Percentiles rank a stretch among this genome's conserved stretches.
Conservation (phyloP, 2,113 vertebrate genomes). For the Campylorhamphus procurvoides region DNA sequence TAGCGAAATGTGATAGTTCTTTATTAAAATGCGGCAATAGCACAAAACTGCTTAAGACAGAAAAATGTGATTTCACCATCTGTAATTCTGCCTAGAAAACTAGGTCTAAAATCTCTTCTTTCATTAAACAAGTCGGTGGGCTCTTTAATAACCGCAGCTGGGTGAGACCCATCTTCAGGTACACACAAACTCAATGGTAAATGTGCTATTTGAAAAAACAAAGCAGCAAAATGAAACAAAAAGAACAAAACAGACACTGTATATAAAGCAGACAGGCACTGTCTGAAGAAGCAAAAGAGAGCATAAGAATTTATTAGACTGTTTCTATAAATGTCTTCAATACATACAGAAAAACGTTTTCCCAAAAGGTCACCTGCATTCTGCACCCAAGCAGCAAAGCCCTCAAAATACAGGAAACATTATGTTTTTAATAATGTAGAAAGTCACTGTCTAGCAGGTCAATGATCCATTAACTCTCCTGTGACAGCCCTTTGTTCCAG, state of each 20-base stretch:
- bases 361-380: neutral
- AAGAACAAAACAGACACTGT: neutral
- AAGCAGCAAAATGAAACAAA: neutral
- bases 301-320: neutral
- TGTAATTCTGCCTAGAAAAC: neutral
- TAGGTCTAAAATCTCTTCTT: neutral
- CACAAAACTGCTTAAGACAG: neutral
- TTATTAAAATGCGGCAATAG: neutral
- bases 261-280: neutral
- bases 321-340: constrained; percentile 8
- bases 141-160: neutral
- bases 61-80: neutral
- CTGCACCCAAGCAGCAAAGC: neutral
- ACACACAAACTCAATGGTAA: neutral
- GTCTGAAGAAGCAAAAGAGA: neutral
- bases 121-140: neutral
- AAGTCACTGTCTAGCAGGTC: constrained; percentile 6
- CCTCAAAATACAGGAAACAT: neutral
- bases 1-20: neutral
- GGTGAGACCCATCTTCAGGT: neutral
- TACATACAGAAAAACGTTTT: neutral
- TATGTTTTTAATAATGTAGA: constrained; percentile 39
- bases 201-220: neutral
- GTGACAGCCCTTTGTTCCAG: constrained; percentile 21
- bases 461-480: constrained; percentile 28